These are phyloP conservation scores for Pelmatolapia mariae DNA, from an alignment of 2,113 vertebrate genomes.

Conservation along the genomic window DNA sequence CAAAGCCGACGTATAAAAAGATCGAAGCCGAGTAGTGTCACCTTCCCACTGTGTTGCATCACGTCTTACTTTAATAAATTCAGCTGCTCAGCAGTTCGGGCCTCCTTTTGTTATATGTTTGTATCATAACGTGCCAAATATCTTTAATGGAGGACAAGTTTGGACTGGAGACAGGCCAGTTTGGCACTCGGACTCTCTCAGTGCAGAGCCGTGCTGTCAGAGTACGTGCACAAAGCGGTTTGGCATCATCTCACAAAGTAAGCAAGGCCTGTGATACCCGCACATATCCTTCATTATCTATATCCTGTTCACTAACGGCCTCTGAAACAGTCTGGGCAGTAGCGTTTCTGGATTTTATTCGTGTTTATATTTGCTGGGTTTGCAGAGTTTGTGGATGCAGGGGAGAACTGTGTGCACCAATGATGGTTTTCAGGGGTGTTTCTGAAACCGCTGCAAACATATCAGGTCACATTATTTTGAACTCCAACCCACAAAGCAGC, in stretches of 20 bases:
- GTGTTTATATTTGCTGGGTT: background rate
- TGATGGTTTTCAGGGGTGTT: background rate
- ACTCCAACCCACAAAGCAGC: background rate
- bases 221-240: background rate
- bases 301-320: background rate
- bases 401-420: background rate
- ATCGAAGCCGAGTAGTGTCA: background rate
- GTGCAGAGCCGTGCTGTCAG: background rate
- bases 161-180: background rate
- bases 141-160: background rate
- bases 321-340: background rate
- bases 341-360: background rate
- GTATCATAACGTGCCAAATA: background rate
- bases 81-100: background rate
- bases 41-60: background rate
- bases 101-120: background rate
- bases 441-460: background rate
- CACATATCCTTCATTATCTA: background rate
- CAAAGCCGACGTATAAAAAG: background rate
- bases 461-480: background rate
- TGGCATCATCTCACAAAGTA: background rate
- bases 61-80: background rate
- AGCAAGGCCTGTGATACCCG: background rate
- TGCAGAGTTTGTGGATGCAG: background rate
- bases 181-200: background rate